Conservation (phyloP, 2,113 vertebrate genomes). For the Progne subis region DNA sequence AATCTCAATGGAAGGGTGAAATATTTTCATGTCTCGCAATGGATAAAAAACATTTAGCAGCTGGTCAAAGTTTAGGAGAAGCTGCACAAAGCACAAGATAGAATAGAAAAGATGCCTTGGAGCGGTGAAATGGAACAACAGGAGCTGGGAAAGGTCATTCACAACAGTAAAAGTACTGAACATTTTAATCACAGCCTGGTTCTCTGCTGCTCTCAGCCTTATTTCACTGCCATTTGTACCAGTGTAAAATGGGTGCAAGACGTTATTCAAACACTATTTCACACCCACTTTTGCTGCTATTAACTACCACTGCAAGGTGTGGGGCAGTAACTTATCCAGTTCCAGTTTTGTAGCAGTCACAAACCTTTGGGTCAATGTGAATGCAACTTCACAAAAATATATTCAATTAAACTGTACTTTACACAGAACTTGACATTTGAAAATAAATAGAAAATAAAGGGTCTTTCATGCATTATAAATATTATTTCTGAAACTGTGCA, state of each 20-base stretch:
- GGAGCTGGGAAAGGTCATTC: conserved; percentile 30
- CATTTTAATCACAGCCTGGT: conserved; percentile 31
- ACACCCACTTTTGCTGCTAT: not conserved
- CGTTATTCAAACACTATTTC: not conserved
- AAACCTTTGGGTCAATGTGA: not conserved
- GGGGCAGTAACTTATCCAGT: not conserved
- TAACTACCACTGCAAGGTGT: not conserved
- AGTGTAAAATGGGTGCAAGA: not conserved
- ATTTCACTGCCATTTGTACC: conserved; percentile 11
- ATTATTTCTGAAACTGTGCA: not conserved
- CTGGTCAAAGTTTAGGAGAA: conserved; percentile 38
- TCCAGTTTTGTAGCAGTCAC: not conserved
- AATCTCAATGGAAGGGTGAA: not conserved
- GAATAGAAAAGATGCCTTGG: not conserved
- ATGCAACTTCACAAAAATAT: not conserved
- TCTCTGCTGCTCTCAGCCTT: conserved; percentile 13
- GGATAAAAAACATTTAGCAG: conserved; percentile 1
- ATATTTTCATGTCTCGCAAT: not conserved
- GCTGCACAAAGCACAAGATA: conserved; percentile 18
- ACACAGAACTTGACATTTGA: not conserved
- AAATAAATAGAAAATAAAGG: not conserved
- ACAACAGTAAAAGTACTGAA: conserved; percentile 21
- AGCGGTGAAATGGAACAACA: conserved; percentile 47
- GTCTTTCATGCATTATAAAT: not conserved
- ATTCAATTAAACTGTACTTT: not conserved